phyloP scores from a whole-genome alignment of 2,888 invertebrate species.

The Metacarcinus magister region DNA sequence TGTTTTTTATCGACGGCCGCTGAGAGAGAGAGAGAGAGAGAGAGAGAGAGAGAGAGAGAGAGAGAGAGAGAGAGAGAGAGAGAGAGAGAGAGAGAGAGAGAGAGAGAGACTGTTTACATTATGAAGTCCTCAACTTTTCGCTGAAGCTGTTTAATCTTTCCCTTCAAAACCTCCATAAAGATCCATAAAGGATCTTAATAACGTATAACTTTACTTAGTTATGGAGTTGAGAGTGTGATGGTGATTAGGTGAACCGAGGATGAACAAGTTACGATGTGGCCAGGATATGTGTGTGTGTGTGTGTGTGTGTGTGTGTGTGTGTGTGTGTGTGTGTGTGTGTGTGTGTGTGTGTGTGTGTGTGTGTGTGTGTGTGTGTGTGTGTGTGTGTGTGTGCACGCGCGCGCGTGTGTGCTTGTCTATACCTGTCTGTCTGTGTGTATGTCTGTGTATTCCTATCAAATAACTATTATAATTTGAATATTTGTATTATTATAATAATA shows the following conservation, averaged over 20 bases:
- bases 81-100: slow-evolving; percentile 2
- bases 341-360: neutral
- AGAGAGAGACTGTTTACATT: neutral
- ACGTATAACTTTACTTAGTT: neutral
- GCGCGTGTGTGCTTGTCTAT: neutral
- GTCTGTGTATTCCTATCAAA: no score
- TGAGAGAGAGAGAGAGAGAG: neutral
- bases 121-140: neutral
- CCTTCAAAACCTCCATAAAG: neutral
- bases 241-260: neutral
- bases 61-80: slow-evolving; percentile 26
- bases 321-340: slow-evolving; percentile 7
- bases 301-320: slow-evolving; percentile 11
- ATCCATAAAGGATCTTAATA: neutral
- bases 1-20: slow-evolving; percentile 3
- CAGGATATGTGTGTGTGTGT: neutral
- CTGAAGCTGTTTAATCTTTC: neutral
- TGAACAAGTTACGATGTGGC: neutral
- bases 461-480: no score
- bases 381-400: no score
- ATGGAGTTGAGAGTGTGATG: neutral
- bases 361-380: neutral
- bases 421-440: neutral
- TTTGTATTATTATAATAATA: neutral
- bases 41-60: slow-evolving; percentile 39